Conservation (phyloP, 2,888 invertebrate genomes). For the Pristionchus japonicus region DNA sequence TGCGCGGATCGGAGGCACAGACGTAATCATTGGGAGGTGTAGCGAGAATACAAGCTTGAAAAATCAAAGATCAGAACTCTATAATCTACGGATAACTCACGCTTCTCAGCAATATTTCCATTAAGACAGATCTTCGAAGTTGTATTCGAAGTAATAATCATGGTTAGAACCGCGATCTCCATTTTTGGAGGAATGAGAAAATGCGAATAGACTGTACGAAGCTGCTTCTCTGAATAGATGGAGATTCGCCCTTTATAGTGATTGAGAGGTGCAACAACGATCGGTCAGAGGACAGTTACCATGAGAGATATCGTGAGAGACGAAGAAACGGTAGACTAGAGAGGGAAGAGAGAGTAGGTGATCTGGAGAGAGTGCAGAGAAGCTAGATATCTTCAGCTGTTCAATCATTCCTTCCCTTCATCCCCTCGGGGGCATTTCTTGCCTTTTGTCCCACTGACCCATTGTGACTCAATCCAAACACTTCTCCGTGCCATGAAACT, state of each 20-base stretch:
- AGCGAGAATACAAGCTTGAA: conserved; percentile 22
- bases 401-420: conserved; percentile 19
- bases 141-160: conserved; percentile 43
- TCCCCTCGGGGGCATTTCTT: neutral
- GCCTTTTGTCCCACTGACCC: neutral
- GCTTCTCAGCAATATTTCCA: conserved; percentile 36
- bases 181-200: neutral
- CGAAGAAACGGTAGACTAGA: neutral
- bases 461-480: conserved; percentile 17
- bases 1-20: conserved; percentile 36
- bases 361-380: neutral
- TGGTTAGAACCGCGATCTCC: conserved; percentile 44
- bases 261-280: neutral
- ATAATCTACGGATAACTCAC: neutral
- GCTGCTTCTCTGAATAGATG: neutral
- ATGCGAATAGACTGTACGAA: neutral
- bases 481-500: neutral
- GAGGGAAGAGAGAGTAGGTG: neutral
- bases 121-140: conserved; percentile 42
- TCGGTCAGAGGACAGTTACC: conserved; percentile 18
- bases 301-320: neutral
- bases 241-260: neutral
- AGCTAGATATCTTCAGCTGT: neutral
- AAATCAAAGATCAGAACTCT: neutral
- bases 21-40: conserved; percentile 42